Conservation (phyloP, 1,140 invertebrate genomes). For the Meloidogyne exigua region DNA sequence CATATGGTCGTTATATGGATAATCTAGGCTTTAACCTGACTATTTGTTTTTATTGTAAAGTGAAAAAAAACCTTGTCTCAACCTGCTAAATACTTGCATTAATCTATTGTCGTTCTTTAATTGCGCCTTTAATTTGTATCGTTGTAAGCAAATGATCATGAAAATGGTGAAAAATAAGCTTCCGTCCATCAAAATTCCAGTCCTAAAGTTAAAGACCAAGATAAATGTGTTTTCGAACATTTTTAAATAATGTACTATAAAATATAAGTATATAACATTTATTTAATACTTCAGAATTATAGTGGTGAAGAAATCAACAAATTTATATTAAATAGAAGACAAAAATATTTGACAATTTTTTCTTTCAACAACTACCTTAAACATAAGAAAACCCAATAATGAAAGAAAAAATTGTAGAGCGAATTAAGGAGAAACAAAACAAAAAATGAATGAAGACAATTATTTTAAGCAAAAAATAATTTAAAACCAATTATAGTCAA, state of each 20-base stretch:
- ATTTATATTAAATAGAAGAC: neutral
- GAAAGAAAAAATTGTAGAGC: neutral
- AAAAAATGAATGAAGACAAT: constrained; percentile 3
- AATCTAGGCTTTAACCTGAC: neutral
- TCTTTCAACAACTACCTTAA: too few species aligned
- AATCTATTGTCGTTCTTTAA: neutral
- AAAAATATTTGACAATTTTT: neutral
- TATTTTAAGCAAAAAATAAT: constrained; percentile 3
- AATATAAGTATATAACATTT: neutral
- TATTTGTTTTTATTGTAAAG: neutral
- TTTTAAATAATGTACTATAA: neutral
- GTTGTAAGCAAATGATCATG: neutral
- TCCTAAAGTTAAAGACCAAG: too few species aligned
- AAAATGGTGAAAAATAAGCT: too few species aligned
- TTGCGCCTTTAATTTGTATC: neutral
- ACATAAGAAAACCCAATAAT: too few species aligned
- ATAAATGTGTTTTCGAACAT: too few species aligned
- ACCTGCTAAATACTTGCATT: too few species aligned
- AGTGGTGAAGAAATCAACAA: neutral
- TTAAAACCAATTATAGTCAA: constrained; percentile 5
- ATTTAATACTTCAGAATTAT: neutral
- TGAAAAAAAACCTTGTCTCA: neutral
- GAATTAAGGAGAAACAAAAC: neutral
- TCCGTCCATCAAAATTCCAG: too few species aligned
- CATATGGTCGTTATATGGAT: neutral